Evolutionary conservation across 2,888 invertebrate species (phyloP), one percentile per base, ranked within the genome.

Genomic region (Hypomecis punctinalis): DNA sequence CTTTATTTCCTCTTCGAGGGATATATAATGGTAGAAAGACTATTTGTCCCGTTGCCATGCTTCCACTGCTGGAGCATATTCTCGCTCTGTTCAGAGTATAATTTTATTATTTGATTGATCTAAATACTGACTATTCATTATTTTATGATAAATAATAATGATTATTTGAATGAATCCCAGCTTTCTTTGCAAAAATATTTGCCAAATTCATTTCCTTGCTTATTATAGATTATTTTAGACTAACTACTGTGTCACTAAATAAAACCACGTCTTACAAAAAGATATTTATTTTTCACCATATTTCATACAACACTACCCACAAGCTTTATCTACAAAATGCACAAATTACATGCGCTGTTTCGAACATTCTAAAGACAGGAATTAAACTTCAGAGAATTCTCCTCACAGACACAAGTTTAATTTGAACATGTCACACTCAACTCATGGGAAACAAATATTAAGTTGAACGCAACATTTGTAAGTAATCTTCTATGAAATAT

Each of bases 401-500:
- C 35, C 13, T 35, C n/a, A 48, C 63, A 6, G 13, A 48, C 8
- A 61, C 54, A 39, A 60, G n/a, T 10, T 23, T 11, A 56, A 55
- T 53, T 63, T 62, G 46, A 60, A 56, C 61, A 68, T 68, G 67
- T 69, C 71, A 75, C 83, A 78, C 71, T 79, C 77, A 82, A 84
- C 88, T 80, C 76, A 79, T 88, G 84, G 82, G 89, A 82, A 80
- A 90, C 88, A 91, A 91, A 91, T 91, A 91, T 81, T 72, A 82
- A 83, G 86, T 78, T 78, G 78, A 79, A 79, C 75, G 82, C 66
- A 71, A 80, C 73, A 52, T 9, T 65, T 62, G 58, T 67, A 76
- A 69, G 69, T 66, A 79, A 77, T 75, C 73, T 77, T 78, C 76
- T 73, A 75, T 78, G 71, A 79, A 81, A 80, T 70, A 70, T 60